These are phyloP conservation scores for Solea solea DNA, from an alignment of 2,113 vertebrate species.

Conservation along the genomic window DNA sequence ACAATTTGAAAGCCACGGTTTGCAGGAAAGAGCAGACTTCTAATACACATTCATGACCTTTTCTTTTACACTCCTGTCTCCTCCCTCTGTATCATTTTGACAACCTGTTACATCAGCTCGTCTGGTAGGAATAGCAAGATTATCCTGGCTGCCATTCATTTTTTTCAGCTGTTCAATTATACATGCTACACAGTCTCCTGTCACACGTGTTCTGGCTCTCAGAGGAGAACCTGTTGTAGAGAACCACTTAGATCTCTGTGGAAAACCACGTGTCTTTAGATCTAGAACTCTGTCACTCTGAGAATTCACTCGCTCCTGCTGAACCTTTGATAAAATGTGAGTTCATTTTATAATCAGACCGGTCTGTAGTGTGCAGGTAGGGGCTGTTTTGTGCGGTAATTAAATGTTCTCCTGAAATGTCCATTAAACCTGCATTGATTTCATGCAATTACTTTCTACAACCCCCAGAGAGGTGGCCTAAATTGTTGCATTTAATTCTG, in stretches of 20 bases:
- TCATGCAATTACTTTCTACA: background rate
- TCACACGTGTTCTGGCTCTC: conserved; percentile 39
- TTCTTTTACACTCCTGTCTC: conserved; percentile 5
- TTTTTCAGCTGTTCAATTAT: conserved; percentile 66
- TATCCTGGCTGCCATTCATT: conserved; percentile 58
- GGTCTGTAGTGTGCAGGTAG: background rate
- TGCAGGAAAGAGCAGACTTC: too few relatives aligned
- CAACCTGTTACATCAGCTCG: conserved; percentile 66
- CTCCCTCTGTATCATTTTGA: conserved; percentile 44
- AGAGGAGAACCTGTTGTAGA: conserved; percentile 5
- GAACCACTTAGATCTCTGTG: conserved; percentile 17
- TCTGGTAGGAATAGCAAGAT: conserved; percentile 55
- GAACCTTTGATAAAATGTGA: conserved; percentile 15
- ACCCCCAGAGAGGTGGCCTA: background rate
- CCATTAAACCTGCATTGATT: conserved; percentile 14
- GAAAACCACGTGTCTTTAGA: conserved; percentile 2
- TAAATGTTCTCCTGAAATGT: background rate
- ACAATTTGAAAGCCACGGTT: too few relatives aligned
- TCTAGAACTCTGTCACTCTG: background rate
- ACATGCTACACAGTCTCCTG: conserved; percentile 50
- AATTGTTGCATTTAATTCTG: conserved; percentile 10
- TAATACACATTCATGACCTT: background rate
- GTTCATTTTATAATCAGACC: background rate
- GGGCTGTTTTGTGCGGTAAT: conserved; percentile 13
- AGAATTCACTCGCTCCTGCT: conserved; percentile 5